Base-by-base conservation (phyloP, 1,140 invertebrate genomes). In the Drosophila nikananu region DNA sequence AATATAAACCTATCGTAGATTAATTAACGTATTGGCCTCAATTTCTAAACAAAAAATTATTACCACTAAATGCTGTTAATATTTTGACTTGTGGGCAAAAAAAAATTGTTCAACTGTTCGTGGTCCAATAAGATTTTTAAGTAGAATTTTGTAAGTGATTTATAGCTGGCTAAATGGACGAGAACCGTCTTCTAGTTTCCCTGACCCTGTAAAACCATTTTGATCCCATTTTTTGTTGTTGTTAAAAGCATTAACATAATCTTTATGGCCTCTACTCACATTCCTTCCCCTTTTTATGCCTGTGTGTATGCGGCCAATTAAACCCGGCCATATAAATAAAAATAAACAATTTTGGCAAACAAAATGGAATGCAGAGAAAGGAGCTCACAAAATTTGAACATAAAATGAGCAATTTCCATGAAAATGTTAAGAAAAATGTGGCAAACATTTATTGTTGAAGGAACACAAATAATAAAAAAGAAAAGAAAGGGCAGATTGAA, bases 331-430 rank as follows among this genome's bases (percentile, higher is more conserved):
- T 78, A 89, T 71, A 89, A 89, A 89, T 89, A 87, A 84, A 87
- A 72, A 71, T 63, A 89, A 84, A 87, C 84, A 89, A 86, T 87
- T 87, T 87, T 27, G 60, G 67, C 59, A 71, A 75, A 63, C 65
- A 81, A 80, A 63, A 41, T 46, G 35, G n/a, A 59, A 51, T n/a
- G 21, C 32, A 12, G 37, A 21, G 46, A 39, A 39, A 21, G 19
- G 17, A 25, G 67, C 59, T 64, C 49, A 42, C 30, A 54, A 77
- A 81, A 77, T 64, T 75, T 67, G 41, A 77, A 59, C 80, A 87
- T 89, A 87, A 89, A 89, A 78, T 83, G 64, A 80, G 77, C 84
- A 87, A 89, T 87, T 81, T 89, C 68, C 83, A 84, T 87, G 81
- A 87, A 84, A 89, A 83, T 87, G 84, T 81, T 74, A 74, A 87